Conservation (phyloP, 2,113 vertebrate species). For the Fregata magnificens region DNA sequence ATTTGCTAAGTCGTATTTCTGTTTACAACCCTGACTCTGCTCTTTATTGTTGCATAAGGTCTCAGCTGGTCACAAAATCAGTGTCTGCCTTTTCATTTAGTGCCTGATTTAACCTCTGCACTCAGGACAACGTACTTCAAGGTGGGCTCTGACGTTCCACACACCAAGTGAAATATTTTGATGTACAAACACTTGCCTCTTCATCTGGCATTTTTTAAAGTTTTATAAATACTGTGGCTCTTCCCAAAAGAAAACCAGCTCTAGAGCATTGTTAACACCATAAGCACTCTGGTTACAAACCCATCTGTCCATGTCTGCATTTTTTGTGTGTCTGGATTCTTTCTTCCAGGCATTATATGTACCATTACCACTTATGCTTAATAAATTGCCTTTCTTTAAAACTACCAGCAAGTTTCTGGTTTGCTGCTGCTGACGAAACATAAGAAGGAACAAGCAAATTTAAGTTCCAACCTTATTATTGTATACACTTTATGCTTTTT, state of each 20-base stretch:
- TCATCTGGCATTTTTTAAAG: not conserved
- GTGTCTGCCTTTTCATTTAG: rapidly evolving
- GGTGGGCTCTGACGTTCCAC: not conserved
- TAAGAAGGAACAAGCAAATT: not conserved
- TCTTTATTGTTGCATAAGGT: not conserved
- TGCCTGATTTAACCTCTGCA: not conserved
- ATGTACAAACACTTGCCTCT: not conserved
- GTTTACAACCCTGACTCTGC: not conserved
- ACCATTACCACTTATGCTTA: not conserved
- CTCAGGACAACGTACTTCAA: rapidly evolving
- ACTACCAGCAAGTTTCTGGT: not conserved
- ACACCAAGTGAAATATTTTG: not conserved
- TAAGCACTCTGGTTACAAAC: not conserved
- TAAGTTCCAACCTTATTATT: not conserved
- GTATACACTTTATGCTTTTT: not conserved
- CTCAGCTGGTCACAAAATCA: not conserved
- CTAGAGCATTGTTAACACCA: not conserved
- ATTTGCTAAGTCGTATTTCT: not conserved
- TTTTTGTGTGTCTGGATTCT: not conserved
- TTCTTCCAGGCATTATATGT: not conserved
- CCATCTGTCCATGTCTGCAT: not conserved
- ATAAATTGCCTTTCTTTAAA: not conserved
- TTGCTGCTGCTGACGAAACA: not conserved
- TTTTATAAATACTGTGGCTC: not conserved
- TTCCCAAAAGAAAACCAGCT: not conserved